Base-by-base conservation (phyloP, 1,140 invertebrate genomes). In the Ylistrum balloti region DNA sequence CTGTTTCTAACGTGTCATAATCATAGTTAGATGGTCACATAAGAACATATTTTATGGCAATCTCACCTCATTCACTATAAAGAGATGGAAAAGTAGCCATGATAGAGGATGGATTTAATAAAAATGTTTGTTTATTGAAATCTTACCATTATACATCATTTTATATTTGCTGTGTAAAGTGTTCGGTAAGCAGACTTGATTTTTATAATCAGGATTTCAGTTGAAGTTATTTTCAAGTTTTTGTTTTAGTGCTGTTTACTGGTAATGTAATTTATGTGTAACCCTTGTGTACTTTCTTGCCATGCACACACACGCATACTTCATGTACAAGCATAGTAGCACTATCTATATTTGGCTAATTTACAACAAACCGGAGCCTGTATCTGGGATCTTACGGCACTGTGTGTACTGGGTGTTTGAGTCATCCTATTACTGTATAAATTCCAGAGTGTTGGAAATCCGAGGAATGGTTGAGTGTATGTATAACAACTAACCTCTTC, bases 261-360 rank as follows among this genome's bases (percentile, higher is more conserved):
- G 22, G n/a, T 1, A 74, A 74, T n/a, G 56, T n/a, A 74, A 28
- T 74, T n/a, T 28, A 5, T 74, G 20, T n/a, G 22, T 74, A 74
- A 74, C n/a, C 35, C 22, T 11, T 74, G 56, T 74, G 56, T 74
- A 74, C 56, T 74, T 74, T 74, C 56, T 28, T n/a, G 28, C 56
- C 56, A 28, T 74, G 56, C 56, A 74, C n/a, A 17, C 56, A 74
- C 56, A 74, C 56, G 22, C 45, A n/a, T n/a, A 11, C 56, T 17
- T 74, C 56, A 74, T 74, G 56, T 74, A 74, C 9, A 74, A n/a
- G 22, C 56, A 28, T 74, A 74, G 56, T 74, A 74, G 56, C 56
- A 74, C 56, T 74, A 74, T 74, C 56, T 74, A 74, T 74, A 74
- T 74, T 74, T 74, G 56, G 56, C 56, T 74, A 74, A 74, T 74